Conservation (phyloP, 2,888 invertebrate species). For the Torymus tubicola region DNA sequence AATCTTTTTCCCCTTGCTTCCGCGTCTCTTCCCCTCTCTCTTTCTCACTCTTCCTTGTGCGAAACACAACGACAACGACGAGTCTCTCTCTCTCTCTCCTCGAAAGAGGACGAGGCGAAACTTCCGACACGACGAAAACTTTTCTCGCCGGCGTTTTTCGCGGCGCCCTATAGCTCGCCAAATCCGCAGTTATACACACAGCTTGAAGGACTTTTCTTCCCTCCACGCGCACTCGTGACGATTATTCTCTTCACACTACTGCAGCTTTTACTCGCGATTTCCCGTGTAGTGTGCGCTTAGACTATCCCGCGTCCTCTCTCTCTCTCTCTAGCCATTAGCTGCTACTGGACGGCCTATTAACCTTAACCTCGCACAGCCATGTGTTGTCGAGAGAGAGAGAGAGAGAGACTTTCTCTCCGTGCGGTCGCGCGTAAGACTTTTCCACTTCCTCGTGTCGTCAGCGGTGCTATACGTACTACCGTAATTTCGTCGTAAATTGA, state of each 20-base stretch:
- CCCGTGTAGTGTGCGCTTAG: not conserved
- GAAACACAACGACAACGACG: not conserved
- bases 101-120: not conserved
- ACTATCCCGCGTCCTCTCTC: not conserved
- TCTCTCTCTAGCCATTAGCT: not conserved
- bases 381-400: no score
- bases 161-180: not conserved
- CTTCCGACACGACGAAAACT: slow-evolving; percentile 1
- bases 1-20: slow-evolving; percentile 38
- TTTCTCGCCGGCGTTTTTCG: not conserved
- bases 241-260: no score
- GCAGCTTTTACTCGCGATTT: slow-evolving; percentile 4
- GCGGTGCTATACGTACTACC: no score
- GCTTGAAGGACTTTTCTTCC: no score
- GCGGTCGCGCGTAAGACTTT: not conserved
- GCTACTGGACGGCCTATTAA: slow-evolving; percentile 38
- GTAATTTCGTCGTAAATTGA: slow-evolving; percentile 16
- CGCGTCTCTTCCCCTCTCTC: not conserved
- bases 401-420: no score
- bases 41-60: not conserved
- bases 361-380: slow-evolving; percentile 38
- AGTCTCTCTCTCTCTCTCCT: not conserved
- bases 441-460: not conserved
- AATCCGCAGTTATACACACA: not conserved
- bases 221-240: no score